Percentiles rank a stretch among this genome's conserved stretches.
phyloP scores from a whole-genome alignment of 1,140 invertebrate genomes.

The Leptinotarsa undecemlineata region DNA sequence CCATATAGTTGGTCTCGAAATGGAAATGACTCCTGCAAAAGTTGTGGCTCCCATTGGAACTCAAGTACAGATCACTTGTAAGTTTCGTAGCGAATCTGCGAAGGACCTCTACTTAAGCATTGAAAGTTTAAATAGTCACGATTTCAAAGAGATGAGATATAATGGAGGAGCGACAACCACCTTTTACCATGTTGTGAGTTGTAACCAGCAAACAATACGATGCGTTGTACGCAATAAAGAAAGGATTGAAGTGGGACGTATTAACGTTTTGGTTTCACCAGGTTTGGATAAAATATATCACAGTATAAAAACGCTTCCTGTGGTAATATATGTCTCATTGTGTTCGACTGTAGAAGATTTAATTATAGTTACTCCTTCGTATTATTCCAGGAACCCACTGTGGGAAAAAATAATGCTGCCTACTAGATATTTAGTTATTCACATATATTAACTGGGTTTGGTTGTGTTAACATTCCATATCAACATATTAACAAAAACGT shows the following conservation, averaged over 20 bases:
- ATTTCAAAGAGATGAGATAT: slow-evolving; percentile 8
- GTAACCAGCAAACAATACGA: slow-evolving; percentile 43
- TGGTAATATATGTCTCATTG: slow-evolving; percentile 22
- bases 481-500: slow-evolving; percentile 7
- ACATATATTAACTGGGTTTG: slow-evolving; percentile 12
- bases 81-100: slow-evolving; percentile 53
- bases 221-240: slow-evolving; percentile 51
- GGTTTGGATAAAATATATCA: slow-evolving; percentile 35
- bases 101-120: slow-evolving; percentile 28
- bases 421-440: neutral
- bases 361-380: neutral
- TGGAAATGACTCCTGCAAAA: slow-evolving; percentile 60
- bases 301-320: slow-evolving; percentile 35
- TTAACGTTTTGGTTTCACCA: slow-evolving; percentile 33
- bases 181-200: slow-evolving; percentile 48
- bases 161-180: slow-evolving; percentile 29
- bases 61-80: slow-evolving; percentile 58
- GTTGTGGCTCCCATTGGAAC: slow-evolving; percentile 53
- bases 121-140: slow-evolving; percentile 29
- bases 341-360: slow-evolving; percentile 9
- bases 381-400: neutral
- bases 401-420: neutral
- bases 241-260: slow-evolving; percentile 45
- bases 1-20: slow-evolving; percentile 56
- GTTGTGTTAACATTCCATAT: slow-evolving; percentile 5